Conservation (phyloP, 2,888 invertebrate genomes). For the Nephrocerus scutellatus region DNA sequence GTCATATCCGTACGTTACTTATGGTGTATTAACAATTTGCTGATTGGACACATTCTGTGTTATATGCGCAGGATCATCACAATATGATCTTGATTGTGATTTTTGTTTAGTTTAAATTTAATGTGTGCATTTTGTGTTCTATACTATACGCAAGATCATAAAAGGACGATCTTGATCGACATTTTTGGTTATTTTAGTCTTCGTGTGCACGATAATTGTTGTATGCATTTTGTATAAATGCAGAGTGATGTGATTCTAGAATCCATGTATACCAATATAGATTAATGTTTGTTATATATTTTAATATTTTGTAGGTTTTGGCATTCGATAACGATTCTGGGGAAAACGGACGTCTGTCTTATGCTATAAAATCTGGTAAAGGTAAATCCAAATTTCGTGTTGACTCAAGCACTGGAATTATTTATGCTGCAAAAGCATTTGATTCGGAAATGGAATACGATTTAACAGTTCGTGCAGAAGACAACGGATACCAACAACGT, state of each 20-base stretch:
- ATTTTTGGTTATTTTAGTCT: too few relatives aligned
- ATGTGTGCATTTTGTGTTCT: too few relatives aligned
- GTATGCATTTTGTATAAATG: too few relatives aligned
- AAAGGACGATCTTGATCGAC: too few relatives aligned
- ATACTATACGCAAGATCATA: too few relatives aligned
- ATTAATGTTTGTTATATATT: not conserved
- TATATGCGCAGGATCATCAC: too few relatives aligned
- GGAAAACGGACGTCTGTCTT: slow-evolving; percentile 74
- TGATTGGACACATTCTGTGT: too few relatives aligned
- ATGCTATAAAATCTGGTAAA: slow-evolving; percentile 71
- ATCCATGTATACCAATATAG: not conserved
- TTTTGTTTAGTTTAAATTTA: too few relatives aligned
- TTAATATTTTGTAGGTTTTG: slow-evolving; percentile 40
- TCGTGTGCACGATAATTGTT: too few relatives aligned
- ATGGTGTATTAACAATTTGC: too few relatives aligned
- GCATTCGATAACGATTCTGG: slow-evolving; percentile 79
- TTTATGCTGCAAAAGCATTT: slow-evolving; percentile 68
- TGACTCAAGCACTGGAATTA: slow-evolving; percentile 71
- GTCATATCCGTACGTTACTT: too few relatives aligned
- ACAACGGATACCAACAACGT: slow-evolving; percentile 67
- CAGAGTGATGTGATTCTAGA: not conserved
- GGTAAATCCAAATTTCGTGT: slow-evolving; percentile 77
- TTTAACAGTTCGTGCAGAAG: slow-evolving; percentile 57
- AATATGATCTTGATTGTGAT: too few relatives aligned
- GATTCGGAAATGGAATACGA: slow-evolving; percentile 53